Conservation (phyloP, 2,888 invertebrate species). For the Melanotus villosus region DNA sequence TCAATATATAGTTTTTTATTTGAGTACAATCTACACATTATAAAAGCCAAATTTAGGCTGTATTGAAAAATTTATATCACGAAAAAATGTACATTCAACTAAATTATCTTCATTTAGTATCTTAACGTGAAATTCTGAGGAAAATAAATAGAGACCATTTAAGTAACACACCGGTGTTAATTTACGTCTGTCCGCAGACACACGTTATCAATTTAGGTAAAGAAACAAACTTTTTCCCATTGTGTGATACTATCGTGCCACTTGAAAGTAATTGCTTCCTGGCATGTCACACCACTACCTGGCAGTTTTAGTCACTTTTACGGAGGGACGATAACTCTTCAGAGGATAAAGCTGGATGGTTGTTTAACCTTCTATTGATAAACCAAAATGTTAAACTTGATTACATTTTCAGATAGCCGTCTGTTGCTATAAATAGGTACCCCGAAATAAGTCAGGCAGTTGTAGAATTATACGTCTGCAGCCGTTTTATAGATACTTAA, state of each 20-base stretch:
- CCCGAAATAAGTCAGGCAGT: too few relatives aligned
- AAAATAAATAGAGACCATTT: too few relatives aligned
- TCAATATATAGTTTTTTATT: too few relatives aligned
- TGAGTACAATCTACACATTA: too few relatives aligned
- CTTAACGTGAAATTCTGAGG: too few relatives aligned
- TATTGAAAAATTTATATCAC: too few relatives aligned
- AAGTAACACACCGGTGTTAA: not conserved
- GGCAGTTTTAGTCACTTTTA: constrained; percentile 18
- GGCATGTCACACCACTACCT: constrained; percentile 19
- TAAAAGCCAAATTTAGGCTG: too few relatives aligned
- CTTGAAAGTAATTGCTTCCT: constrained; percentile 24
- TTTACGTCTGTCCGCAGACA: not conserved
- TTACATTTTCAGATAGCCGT: not conserved
- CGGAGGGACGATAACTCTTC: constrained; percentile 6
- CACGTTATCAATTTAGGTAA: not conserved
- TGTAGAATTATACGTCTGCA: too few relatives aligned
- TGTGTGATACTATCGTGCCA: constrained; percentile 14
- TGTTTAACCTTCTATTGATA: not conserved
- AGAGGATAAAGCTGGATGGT: not conserved
- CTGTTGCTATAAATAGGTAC: not conserved
- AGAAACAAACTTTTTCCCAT: not conserved
- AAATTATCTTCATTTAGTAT: too few relatives aligned
- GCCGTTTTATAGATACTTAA: too few relatives aligned
- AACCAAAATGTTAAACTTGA: not conserved
- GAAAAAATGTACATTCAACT: too few relatives aligned